Conservation (phyloP, 1,140 invertebrate species). For the Apocrypta bakeri region DNA sequence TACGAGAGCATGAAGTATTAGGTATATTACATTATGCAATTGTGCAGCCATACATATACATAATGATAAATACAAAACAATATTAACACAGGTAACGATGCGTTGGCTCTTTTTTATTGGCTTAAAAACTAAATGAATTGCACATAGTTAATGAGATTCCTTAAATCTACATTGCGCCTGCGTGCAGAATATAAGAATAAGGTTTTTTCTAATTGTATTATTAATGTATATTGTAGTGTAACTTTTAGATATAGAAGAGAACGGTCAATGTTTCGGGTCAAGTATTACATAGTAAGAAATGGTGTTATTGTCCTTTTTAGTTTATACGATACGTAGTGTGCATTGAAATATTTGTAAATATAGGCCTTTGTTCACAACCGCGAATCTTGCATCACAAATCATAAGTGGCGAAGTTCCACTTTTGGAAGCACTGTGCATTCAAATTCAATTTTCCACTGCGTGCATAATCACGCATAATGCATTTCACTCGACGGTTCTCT, state of each 20-base stretch:
- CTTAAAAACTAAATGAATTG: conserved; percentile 30
- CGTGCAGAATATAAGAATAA: no score
- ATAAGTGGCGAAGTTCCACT: not conserved
- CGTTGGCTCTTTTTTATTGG: not conserved
- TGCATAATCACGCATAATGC: no score
- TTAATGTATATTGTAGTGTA: no score
- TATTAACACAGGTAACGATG: conserved; percentile 18
- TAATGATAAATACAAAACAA: conserved; percentile 13
- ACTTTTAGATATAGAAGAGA: not conserved
- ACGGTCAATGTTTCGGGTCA: not conserved
- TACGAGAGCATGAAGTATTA: not conserved
- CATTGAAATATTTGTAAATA: no score
- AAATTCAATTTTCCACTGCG: not conserved
- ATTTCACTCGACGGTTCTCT: not conserved
- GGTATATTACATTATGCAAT: not conserved
- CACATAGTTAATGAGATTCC: conserved; percentile 7
- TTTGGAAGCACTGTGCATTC: not conserved
- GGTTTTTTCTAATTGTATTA: no score
- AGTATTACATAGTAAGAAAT: no score
- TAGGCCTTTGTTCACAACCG: no score
- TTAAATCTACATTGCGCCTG: not conserved
- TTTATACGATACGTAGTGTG: no score
- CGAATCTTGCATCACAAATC: no score
- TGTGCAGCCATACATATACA: conserved; percentile 46
- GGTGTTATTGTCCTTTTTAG: no score